A percentile compares a stretch with the other conserved stretches of the same genome.
These are phyloP conservation scores for Taeniopygia guttata DNA, from an alignment of 2,797 vertebrate species.

Conservation along the genomic window DNA sequence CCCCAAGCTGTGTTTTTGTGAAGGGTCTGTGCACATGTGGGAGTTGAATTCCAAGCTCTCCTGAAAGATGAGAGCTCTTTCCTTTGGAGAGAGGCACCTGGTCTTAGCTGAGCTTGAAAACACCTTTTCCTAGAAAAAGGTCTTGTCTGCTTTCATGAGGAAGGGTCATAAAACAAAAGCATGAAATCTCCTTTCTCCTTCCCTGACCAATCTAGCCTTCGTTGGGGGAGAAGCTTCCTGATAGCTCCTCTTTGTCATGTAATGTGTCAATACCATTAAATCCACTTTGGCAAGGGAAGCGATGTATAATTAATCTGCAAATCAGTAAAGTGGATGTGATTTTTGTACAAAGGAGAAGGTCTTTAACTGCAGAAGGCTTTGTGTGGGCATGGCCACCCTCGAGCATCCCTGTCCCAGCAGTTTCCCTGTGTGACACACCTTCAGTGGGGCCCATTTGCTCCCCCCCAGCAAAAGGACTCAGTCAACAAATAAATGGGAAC, in stretches of 20 bases:
- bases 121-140: neutral
- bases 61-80: neutral
- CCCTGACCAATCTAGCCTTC: neutral
- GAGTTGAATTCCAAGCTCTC: neutral
- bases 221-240: constrained; percentile 7
- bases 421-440: neutral
- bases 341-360: constrained; percentile 28
- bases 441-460: neutral
- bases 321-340: constrained; percentile 37
- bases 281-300: constrained; percentile 39
- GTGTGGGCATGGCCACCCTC: neutral
- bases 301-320: constrained; percentile 51
- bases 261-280: constrained; percentile 51
- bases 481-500: neutral
- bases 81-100: neutral
- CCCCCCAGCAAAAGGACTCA: neutral
- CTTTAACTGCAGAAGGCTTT: neutral
- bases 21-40: neutral
- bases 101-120: neutral
- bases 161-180: constrained; percentile 30
- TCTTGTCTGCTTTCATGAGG: neutral
- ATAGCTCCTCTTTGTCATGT: constrained; percentile 23
- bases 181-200: constrained; percentile 9
- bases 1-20: neutral
- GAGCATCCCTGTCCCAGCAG: neutral